These are phyloP conservation scores for Coronaproctus castanopsis DNA, from an alignment of 2,888 invertebrate genomes.

Conservation along the genomic window DNA sequence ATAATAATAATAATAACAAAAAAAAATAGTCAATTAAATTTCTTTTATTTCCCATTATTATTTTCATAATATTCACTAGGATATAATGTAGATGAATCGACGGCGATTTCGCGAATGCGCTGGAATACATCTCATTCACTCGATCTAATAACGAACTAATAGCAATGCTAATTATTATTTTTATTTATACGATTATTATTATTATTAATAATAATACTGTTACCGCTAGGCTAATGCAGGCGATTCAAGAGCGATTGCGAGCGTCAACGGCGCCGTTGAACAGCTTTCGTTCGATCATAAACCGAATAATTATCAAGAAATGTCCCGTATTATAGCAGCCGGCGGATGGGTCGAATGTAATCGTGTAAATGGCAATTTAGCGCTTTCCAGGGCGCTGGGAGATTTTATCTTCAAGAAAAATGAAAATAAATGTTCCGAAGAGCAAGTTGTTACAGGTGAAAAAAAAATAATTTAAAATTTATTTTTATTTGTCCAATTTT, in stretches of 20 bases:
- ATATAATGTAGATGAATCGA: no score
- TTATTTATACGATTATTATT: not conserved
- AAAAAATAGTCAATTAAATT: no score
- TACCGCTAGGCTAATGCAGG: slow-evolving; percentile 66
- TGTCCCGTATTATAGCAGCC: slow-evolving; percentile 71
- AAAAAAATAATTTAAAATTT: not conserved
- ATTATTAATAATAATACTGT: not conserved
- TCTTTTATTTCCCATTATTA: no score
- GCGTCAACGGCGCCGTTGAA: slow-evolving; percentile 56
- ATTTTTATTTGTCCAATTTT: not conserved
- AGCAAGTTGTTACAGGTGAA: slow-evolving; percentile 91
- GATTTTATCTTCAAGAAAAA: slow-evolving; percentile 94
- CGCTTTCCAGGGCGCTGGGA: slow-evolving; percentile 84
- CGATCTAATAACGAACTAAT: no score
- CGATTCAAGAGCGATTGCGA: slow-evolving; percentile 85
- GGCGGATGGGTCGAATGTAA: slow-evolving; percentile 96
- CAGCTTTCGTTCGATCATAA: slow-evolving; percentile 82
- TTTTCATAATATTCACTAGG: no score
- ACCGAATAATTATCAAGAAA: slow-evolving; percentile 71
- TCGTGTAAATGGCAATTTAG: slow-evolving; percentile 93
- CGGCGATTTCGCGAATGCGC: no score
- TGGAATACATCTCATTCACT: no score
- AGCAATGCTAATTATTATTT: not conserved
- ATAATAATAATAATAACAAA: no score
- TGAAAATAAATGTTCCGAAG: slow-evolving; percentile 59